Evolutionary conservation across 1,140 invertebrate genomes (phyloP).

Genomic region (Matsumurasca onukii): DNA sequence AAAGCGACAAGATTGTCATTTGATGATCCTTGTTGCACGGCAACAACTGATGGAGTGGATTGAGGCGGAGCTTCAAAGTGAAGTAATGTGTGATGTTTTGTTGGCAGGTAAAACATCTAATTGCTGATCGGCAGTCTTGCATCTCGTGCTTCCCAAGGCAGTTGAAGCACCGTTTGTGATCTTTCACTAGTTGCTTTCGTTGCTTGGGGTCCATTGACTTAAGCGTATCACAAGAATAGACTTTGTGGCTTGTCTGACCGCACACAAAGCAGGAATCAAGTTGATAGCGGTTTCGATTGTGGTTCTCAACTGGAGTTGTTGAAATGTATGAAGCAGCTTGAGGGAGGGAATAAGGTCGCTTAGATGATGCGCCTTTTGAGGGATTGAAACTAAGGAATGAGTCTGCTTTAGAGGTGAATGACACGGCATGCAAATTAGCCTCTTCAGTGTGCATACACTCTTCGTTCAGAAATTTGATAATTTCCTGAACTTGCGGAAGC

Average conservation of each 20-base stretch:
- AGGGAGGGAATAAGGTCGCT: not conserved
- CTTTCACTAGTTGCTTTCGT: too few species aligned
- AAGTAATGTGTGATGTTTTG: not conserved
- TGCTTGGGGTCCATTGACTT: too few species aligned
- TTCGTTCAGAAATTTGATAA: too few species aligned
- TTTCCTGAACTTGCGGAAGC: not conserved
- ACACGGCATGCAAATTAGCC: not conserved
- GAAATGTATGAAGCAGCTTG: not conserved
- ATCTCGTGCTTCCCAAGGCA: too few species aligned
- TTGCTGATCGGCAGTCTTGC: too few species aligned
- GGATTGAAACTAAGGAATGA: too few species aligned
- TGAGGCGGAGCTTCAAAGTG: not conserved
- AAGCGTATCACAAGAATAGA: too few species aligned
- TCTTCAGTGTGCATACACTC: not conserved
- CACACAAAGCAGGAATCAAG: not conserved
- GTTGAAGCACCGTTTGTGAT: too few species aligned
- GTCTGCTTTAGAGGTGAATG: too few species aligned
- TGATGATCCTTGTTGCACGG: not conserved
- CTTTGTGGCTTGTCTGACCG: not conserved
- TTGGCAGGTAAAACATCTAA: not conserved
- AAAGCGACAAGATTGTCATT: not conserved
- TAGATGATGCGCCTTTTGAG: not conserved
- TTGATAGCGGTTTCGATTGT: not conserved
- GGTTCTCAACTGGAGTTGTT: not conserved
- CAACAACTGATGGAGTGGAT: not conserved